Base-by-base conservation (phyloP, 2,888 invertebrate species). In the Junonia oenone region DNA sequence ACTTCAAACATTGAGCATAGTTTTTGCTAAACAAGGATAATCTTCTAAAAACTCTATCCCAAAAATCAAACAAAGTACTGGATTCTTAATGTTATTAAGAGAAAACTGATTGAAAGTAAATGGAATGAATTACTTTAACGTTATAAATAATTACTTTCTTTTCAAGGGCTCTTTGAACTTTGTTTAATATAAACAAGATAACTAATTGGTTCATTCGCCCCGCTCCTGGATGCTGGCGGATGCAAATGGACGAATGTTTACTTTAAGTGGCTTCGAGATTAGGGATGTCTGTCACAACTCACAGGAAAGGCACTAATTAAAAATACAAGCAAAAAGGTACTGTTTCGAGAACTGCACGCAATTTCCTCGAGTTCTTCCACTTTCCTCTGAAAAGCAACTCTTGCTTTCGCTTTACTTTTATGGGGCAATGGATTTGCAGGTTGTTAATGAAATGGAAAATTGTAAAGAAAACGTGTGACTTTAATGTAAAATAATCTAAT, bases 161-260 rank as follows among this genome's bases (percentile, higher is more conserved):
- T 52, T 43, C 52, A 58, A 61, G 60, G 58, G 55, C 58, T 58
- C 60, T 61, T 58, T 61, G 60, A 61, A 61, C 60, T 58, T 58
- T 52, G 50, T 46, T 58, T 58, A 54, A 59, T 56, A 58, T 54
- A 55, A 49, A 54, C 37, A 49, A 60, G 60, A 62, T 60, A 60
- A 57, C 55, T 62, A 62, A 62, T 62, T 62, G 56, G 62, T 62
- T 62, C 61, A 60, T 62, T 62, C 58, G 58, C 62, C 62, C 54
- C 61, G 60, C 51, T 54, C 57, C 62, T 58, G 62, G 53, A 59
- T 55, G 55, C 55, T 61, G 58, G 53, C 60, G 55, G 58, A 54
- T 54, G 62, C 58, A 56, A 60, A 60, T 60, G 60, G 60, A 51
- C 29, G 51, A 53, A 60, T 60, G 60, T 60, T 62, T 56, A 56